Conservation (phyloP, 2,113 vertebrate genomes). For the Thamnophis sirtalis region DNA sequence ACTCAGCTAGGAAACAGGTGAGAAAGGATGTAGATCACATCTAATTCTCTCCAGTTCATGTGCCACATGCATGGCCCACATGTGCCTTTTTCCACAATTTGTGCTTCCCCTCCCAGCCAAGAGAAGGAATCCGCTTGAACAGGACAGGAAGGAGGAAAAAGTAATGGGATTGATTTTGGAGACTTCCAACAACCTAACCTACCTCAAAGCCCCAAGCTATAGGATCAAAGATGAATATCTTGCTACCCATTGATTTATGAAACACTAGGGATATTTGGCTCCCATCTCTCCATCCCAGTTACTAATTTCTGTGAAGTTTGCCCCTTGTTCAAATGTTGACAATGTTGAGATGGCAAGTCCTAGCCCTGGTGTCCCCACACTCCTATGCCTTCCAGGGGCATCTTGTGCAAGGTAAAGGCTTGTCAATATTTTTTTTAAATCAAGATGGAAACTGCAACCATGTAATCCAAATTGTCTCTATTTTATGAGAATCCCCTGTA, state of each 20-base stretch:
- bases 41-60: conserved; percentile 1
- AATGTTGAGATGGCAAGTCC: no score
- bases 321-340: neutral
- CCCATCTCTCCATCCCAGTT: neutral
- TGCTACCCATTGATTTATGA: neutral
- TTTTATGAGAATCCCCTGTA: no score
- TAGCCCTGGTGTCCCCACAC: no score
- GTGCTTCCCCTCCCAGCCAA: neutral
- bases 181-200: neutral
- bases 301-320: neutral
- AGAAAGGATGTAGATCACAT: neutral
- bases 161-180: neutral
- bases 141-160: neutral
- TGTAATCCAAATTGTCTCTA: no score
- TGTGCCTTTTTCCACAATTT: conserved; percentile 15
- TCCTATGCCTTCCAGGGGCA: neutral
- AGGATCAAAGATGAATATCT: neutral
- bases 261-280: no score
- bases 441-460: neutral
- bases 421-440: no score
- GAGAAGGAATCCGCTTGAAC: neutral
- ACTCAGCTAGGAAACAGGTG: neutral
- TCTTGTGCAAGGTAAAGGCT: no score
- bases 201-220: neutral
- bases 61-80: conserved; percentile 44